These are phyloP conservation scores for Diploscapter pachys DNA, from an alignment of 1,140 invertebrate species.

Conservation along the genomic window DNA sequence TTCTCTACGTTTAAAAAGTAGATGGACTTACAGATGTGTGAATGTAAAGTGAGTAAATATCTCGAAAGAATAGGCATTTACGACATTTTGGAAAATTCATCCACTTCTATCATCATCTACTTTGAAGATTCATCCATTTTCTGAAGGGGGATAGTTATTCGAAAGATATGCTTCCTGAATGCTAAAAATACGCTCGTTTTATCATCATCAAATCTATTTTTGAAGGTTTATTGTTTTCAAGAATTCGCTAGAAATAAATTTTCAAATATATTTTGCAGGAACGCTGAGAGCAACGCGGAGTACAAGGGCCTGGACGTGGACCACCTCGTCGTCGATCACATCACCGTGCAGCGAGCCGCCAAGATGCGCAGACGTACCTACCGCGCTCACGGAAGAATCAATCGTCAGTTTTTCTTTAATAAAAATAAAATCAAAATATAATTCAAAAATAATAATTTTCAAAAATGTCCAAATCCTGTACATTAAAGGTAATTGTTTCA, in stretches of 20 bases:
- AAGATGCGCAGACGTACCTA: constrained; percentile 95
- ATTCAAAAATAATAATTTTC: neutral
- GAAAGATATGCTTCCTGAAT: too few species aligned
- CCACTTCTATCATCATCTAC: too few species aligned
- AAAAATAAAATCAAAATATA: neutral
- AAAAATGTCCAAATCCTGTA: constrained; percentile 2
- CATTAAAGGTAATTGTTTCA: constrained; percentile 57
- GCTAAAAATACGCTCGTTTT: too few species aligned
- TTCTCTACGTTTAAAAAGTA: too few species aligned
- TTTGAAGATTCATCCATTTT: too few species aligned
- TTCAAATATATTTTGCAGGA: constrained; percentile 61
- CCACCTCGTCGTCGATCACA: constrained; percentile 93
- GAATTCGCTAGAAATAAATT: neutral
- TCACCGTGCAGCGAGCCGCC: constrained; percentile 93
- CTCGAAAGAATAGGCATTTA: too few species aligned
- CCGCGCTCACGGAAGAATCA: constrained; percentile 97
- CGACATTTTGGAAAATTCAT: too few species aligned
- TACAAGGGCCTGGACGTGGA: constrained; percentile 94
- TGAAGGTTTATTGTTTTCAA: neutral
- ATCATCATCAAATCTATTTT: neutral
- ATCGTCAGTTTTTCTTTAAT: constrained; percentile 69
- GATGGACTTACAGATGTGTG: too few species aligned
- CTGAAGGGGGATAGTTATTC: too few species aligned
- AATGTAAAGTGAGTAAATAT: too few species aligned
- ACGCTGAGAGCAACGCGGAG: constrained; percentile 98